These are phyloP conservation scores for Lutjanus argentimaculatus DNA, from an alignment of 2,797 vertebrate genomes.

Conservation along the genomic window DNA sequence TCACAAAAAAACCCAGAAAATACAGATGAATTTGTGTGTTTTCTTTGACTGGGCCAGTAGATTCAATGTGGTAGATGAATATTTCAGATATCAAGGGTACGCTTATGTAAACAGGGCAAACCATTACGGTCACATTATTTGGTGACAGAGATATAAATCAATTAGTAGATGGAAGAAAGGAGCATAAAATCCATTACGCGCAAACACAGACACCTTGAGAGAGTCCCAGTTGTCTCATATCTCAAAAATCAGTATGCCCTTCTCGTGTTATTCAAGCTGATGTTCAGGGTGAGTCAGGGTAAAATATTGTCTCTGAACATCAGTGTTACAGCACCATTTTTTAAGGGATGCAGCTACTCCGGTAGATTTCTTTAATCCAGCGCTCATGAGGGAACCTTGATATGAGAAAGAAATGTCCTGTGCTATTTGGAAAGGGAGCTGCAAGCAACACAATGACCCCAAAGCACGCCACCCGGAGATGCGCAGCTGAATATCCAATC, in stretches of 20 bases:
- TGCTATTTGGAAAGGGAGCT: conserved; percentile 46
- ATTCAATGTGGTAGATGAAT: conserved; percentile 4
- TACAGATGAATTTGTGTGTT: background rate
- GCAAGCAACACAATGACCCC: conserved; percentile 54
- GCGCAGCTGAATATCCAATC: conserved; percentile 69
- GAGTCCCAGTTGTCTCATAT: conserved; percentile 37
- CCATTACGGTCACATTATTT: conserved; percentile 69
- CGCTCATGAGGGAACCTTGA: conserved; percentile 10
- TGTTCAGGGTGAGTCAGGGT: conserved; percentile 36
- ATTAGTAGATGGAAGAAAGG: conserved; percentile 57
- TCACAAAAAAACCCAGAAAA: background rate
- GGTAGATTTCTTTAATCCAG: conserved; percentile 40
- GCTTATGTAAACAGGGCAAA: conserved; percentile 52
- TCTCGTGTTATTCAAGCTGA: conserved; percentile 51
- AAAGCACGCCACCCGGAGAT: conserved; percentile 35
- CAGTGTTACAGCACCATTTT: background rate
- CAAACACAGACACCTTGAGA: conserved; percentile 71
- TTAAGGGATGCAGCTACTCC: background rate
- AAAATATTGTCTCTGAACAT: conserved; percentile 35
- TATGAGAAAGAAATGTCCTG: conserved; percentile 27
- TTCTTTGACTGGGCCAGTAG: background rate
- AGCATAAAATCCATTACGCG: conserved; percentile 73
- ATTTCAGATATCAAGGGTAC: conserved; percentile 22
- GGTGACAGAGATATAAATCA: conserved; percentile 53
- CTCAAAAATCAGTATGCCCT: conserved; percentile 49